A percentile compares a stretch with the other conserved stretches of the same genome.
phyloP scores from a whole-genome alignment of 2,888 invertebrate species.

The Zhengitettix transpicula region DNA sequence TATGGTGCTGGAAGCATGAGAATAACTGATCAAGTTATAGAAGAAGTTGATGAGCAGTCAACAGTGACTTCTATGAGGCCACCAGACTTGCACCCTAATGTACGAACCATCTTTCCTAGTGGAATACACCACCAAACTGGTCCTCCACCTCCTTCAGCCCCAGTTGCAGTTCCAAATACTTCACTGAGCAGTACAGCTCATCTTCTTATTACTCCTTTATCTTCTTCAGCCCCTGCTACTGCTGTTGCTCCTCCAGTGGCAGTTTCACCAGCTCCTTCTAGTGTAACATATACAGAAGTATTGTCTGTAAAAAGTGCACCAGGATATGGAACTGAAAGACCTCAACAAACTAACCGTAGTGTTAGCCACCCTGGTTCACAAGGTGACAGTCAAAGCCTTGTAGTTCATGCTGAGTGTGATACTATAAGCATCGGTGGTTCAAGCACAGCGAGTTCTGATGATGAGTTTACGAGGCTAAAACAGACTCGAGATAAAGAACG shows the following conservation, averaged over 20 bases:
- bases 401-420: constrained; percentile 15
- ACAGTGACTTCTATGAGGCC: constrained; percentile 57
- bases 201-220: constrained; percentile 7
- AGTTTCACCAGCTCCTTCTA: constrained; percentile 14
- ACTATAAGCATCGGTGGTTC: constrained; percentile 26
- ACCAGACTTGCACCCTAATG: constrained; percentile 13
- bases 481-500: constrained; percentile 51
- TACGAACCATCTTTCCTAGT: constrained; percentile 15
- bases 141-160: constrained; percentile 40
- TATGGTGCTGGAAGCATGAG: constrained; percentile 36
- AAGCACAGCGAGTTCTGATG: constrained; percentile 22
- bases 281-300: constrained; percentile 15
- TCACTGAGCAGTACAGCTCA: neutral
- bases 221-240: constrained; percentile 13
- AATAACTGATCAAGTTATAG: constrained; percentile 54
- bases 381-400: constrained; percentile 1
- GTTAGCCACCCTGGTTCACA: neutral
- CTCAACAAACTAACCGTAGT: neutral
- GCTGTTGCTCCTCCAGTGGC: constrained; percentile 9
- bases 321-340: constrained; percentile 1
- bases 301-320: constrained; percentile 13
- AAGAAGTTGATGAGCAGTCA: constrained; percentile 56
- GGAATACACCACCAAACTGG: constrained; percentile 19
- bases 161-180: constrained; percentile 40
- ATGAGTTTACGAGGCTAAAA: constrained; percentile 55